phyloP scores from a whole-genome alignment of 2,113 vertebrate genomes.

The Platysternon megacephalum region DNA sequence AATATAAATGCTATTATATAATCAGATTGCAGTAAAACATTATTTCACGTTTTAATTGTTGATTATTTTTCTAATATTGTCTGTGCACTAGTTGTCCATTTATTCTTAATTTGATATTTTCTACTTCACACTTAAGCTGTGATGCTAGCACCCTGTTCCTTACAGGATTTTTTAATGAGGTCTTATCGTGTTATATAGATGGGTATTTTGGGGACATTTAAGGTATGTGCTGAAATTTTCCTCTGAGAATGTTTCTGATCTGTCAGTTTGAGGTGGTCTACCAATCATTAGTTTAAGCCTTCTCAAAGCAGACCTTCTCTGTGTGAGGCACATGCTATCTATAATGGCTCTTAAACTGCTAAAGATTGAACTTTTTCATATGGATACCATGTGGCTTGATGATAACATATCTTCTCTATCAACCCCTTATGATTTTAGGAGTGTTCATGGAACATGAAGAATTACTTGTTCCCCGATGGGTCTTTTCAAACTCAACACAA shows the following conservation, averaged over 20 bases:
- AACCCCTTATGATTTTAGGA: slow-evolving; percentile 48
- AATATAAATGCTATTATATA: not conserved
- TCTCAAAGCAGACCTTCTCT: not conserved
- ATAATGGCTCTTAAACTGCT: not conserved
- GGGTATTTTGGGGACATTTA: not conserved
- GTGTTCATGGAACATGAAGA: slow-evolving; percentile 39
- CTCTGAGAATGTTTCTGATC: not conserved
- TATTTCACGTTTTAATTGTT: not conserved
- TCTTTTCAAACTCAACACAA: slow-evolving; percentile 50
- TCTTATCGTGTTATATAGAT: not conserved
- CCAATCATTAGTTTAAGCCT: not conserved
- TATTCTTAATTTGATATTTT: not conserved
- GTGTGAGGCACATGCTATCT: not conserved
- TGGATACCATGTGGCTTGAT: slow-evolving; percentile 23
- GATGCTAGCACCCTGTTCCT: not conserved
- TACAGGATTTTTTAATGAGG: not conserved
- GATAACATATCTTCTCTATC: not conserved
- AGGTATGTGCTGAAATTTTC: not conserved
- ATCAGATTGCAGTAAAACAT: not conserved
- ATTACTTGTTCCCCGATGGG: slow-evolving; percentile 64
- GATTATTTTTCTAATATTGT: not conserved
- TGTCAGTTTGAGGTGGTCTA: not conserved
- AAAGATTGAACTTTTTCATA: slow-evolving; percentile 35
- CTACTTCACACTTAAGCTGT: not conserved
- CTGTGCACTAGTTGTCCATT: not conserved